phyloP scores from a whole-genome alignment of 2,797 vertebrate species.

The Kryptolebias ocellatus region DNA sequence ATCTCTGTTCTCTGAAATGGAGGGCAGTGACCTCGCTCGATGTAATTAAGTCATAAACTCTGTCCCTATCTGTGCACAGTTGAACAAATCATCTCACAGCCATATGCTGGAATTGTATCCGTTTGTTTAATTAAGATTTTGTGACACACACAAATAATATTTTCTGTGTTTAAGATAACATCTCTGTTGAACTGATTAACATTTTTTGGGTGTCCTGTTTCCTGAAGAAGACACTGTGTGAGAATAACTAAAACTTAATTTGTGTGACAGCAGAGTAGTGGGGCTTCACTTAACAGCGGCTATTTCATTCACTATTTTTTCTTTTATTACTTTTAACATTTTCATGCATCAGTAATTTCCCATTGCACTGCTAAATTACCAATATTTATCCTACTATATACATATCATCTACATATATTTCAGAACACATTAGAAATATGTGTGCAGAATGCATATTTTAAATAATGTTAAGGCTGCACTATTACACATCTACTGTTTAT shows the following conservation, averaged over 20 bases:
- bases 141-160: conserved; percentile 50
- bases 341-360: conserved; percentile 23
- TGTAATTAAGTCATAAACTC: conserved; percentile 69
- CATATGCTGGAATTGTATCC: conserved; percentile 23
- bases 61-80: conserved; percentile 41
- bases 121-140: conserved; percentile 59
- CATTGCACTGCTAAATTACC: conserved; percentile 5
- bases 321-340: conserved; percentile 29
- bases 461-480: neutral
- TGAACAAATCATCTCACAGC: conserved; percentile 45
- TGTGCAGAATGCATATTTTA: neutral
- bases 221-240: conserved; percentile 30
- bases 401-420: neutral
- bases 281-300: conserved; percentile 10
- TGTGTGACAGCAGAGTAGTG: conserved; percentile 5
- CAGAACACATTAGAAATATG: neutral
- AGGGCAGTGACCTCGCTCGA: conserved; percentile 66
- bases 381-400: conserved; percentile 13
- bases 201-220: conserved; percentile 44
- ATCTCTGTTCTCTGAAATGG: conserved; percentile 69
- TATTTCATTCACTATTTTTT: conserved; percentile 27
- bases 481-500: neutral
- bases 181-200: conserved; percentile 39
- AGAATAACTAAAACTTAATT: conserved; percentile 34
- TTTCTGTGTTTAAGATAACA: conserved; percentile 59